Conservation (phyloP, 2,113 vertebrate species). For the Theristicus caerulescens region DNA sequence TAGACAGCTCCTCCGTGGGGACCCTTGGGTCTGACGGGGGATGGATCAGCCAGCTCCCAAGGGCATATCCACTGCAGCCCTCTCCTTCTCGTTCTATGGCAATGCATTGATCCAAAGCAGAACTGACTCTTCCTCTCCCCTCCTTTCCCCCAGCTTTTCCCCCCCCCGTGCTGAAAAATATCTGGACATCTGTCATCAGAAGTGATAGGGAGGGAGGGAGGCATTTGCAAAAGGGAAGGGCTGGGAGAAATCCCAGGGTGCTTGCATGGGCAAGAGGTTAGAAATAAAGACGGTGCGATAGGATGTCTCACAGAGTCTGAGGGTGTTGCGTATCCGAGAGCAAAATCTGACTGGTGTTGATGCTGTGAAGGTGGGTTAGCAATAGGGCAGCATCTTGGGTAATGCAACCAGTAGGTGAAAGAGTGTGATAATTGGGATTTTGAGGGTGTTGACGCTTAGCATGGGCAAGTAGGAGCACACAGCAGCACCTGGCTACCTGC, state of each 20-base stretch:
- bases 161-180: background rate
- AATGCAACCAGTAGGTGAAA: background rate
- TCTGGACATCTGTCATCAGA: background rate
- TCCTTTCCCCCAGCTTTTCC: background rate
- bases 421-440: background rate
- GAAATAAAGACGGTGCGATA: background rate
- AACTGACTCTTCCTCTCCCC: background rate
- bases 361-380: background rate
- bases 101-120: background rate
- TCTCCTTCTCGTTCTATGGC: background rate
- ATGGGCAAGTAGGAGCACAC: background rate
- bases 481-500: background rate
- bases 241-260: background rate
- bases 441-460: background rate
- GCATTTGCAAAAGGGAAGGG: background rate
- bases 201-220: background rate
- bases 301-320: background rate
- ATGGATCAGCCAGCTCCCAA: background rate
- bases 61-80: background rate
- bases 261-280: fast-evolving
- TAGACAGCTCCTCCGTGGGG: background rate
- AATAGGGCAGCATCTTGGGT: background rate
- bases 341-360: background rate
- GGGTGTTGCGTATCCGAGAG: background rate
- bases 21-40: background rate